Evolutionary conservation across 2,888 invertebrate genomes (phyloP).

Genomic region (Apoderus coryli): DNA sequence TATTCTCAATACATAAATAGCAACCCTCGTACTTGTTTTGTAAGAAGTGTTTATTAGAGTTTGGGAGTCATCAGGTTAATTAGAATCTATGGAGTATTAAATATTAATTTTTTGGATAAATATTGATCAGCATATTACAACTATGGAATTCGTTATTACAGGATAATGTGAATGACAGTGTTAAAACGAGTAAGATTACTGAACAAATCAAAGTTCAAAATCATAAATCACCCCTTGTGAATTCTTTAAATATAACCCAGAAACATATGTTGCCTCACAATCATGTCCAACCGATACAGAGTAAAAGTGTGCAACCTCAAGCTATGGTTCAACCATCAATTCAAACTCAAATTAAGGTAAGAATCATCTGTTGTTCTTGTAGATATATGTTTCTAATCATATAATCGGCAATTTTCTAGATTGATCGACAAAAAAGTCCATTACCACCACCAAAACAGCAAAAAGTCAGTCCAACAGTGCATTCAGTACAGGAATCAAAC

Average conservation of each 20-base stretch:
- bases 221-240: conserved; percentile 19
- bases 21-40: too few relatives aligned
- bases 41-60: too few relatives aligned
- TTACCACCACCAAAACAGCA: conserved; percentile 20
- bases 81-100: too few relatives aligned
- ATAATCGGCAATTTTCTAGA: conserved; percentile 9
- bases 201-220: conserved; percentile 18
- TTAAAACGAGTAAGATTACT: conserved; percentile 17
- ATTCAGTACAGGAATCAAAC: conserved; percentile 19
- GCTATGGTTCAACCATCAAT: conserved; percentile 28
- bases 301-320: conserved; percentile 21
- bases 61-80: too few relatives aligned
- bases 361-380: too few relatives aligned
- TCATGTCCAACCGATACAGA: conserved; percentile 22
- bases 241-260: conserved; percentile 21
- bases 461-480: conserved; percentile 19
- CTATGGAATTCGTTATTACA: conserved; percentile 22
- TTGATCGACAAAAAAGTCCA: conserved; percentile 18
- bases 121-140: too few relatives aligned
- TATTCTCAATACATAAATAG: too few relatives aligned
- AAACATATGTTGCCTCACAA: conserved; percentile 25
- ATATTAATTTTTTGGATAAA: too few relatives aligned
- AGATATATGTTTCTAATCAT: conserved; percentile 13
- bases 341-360: conserved; percentile 18
- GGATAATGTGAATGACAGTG: conserved; percentile 15